These are phyloP conservation scores for Diorhabda sublineata DNA, from an alignment of 1,140 invertebrate species.

Conservation along the genomic window DNA sequence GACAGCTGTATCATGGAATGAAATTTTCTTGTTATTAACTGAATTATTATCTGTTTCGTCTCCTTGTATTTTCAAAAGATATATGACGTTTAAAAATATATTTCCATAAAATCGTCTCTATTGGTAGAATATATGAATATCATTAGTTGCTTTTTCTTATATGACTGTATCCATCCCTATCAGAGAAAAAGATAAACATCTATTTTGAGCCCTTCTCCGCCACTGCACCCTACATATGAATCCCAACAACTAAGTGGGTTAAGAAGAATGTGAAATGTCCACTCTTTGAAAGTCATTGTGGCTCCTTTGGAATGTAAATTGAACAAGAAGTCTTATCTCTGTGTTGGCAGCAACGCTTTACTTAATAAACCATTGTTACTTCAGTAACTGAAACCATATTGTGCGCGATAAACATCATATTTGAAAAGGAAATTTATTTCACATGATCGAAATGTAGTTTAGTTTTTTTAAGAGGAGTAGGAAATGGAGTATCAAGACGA, in stretches of 20 bases:
- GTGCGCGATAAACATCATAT: conserved; percentile 22
- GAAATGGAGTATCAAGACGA: no score
- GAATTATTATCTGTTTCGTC: no score
- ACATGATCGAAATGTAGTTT: neutral
- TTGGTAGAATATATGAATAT: no score
- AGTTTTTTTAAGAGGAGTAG: neutral
- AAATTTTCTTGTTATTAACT: no score
- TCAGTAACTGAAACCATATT: conserved; percentile 42
- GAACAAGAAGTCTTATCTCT: conserved; percentile 41
- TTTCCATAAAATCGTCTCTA: no score
- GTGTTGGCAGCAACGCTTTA: conserved; percentile 38
- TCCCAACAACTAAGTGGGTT: conserved; percentile 28
- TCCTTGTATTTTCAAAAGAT: no score
- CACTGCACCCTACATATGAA: neutral
- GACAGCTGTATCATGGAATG: no score
- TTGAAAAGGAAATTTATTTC: conserved; percentile 2
- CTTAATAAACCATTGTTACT: conserved; percentile 44
- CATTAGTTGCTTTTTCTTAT: no score
- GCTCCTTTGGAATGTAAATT: conserved; percentile 44
- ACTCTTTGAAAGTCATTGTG: conserved; percentile 38
- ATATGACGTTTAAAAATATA: no score
- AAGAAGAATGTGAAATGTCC: conserved; percentile 39
- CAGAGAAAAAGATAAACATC: neutral
- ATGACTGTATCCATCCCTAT: no score
- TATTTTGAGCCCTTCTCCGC: neutral